Evolutionary conservation across 2,888 invertebrate genomes (phyloP).

Genomic region (Tuta absoluta): DNA sequence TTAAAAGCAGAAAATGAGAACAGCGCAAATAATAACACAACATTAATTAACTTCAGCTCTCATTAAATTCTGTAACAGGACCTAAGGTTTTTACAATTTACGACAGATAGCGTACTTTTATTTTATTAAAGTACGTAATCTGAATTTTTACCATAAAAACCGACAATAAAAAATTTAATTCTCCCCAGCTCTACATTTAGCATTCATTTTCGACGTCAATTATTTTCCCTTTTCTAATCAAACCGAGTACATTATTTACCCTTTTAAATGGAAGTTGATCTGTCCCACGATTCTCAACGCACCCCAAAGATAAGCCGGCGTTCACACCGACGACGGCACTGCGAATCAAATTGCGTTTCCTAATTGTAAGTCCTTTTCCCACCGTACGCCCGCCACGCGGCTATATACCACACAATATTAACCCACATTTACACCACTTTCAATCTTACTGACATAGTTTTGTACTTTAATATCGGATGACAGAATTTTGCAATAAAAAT

Average conservation of each 20-base stretch:
- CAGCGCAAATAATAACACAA: neutral
- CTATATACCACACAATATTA: constrained; percentile 50
- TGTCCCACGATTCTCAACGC: constrained; percentile 48
- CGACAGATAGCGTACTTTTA: neutral
- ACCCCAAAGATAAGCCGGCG: constrained; percentile 32
- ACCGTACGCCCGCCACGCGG: constrained; percentile 74
- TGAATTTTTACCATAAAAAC: neutral
- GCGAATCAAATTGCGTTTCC: constrained; percentile 72
- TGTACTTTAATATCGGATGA: neutral
- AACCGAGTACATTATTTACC: constrained; percentile 31
- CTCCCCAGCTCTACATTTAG: neutral
- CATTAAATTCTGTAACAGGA: neutral
- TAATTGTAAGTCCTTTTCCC: constrained; percentile 71
- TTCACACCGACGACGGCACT: constrained; percentile 54
- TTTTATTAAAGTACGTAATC: neutral
- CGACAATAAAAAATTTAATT: neutral
- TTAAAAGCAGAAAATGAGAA: neutral
- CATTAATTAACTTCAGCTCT: neutral
- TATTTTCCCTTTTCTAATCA: constrained; percentile 21
- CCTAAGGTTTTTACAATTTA: neutral
- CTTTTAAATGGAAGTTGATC: constrained; percentile 35
- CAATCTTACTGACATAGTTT: neutral
- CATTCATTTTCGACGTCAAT: constrained; percentile 18
- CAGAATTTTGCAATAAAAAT: constrained; percentile 10
- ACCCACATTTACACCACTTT: constrained; percentile 28